Evolutionary conservation across 2,888 invertebrate species (phyloP), one percentile per base, ranked within the genome.

Genomic region (Shargacucullia verbasci): DNA sequence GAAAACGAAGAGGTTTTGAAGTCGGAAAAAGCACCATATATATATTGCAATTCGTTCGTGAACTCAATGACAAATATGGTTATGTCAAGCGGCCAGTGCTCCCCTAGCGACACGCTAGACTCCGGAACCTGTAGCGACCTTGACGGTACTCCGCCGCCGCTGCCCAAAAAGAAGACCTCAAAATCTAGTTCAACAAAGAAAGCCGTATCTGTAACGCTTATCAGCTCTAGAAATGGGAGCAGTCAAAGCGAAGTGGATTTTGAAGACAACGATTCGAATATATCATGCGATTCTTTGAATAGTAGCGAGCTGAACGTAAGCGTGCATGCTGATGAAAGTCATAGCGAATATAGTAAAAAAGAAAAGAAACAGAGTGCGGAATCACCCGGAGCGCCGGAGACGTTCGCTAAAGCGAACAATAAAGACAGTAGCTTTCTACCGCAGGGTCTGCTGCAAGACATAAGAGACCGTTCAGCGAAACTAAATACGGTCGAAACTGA

Each of bases 61-160:
- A 91, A 88, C 78, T 92, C 93, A 8, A 90, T 95, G 74, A 88
- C 91, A 7, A 93, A 90, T 63, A 94, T 94, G 89, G 92, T 96
- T 53, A 96, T 97, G 95, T 96, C 97, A 46, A 97, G 97, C 82
- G 97, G 97, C 0, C 97, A 97, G 81, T 97, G 97, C 80, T 97
- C 97, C 29, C 97, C 97, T 0, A 97, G 96, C 79, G 97, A 97
- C 80, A 97, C 97, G 0, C 85, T 97, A 65, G 97, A 97, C 88
- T 97, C 97, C 58, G 97, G 97, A 41, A 97, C 97, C 33, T 97
- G 97, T 89, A 97, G 97, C 84, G 97, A 97, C 88, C 94, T 97
- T 76, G 97, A 97, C 78, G 95, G 96, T 37, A 96, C 96, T 15
- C 96, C 97, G 52, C 96, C 96, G 1, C 90, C 96, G 64, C 95